Percentiles rank a stretch among this genome's conserved stretches.
Conservation (phyloP, 2,113 vertebrate genomes). For the Boleophthalmus pectinirostris region DNA sequence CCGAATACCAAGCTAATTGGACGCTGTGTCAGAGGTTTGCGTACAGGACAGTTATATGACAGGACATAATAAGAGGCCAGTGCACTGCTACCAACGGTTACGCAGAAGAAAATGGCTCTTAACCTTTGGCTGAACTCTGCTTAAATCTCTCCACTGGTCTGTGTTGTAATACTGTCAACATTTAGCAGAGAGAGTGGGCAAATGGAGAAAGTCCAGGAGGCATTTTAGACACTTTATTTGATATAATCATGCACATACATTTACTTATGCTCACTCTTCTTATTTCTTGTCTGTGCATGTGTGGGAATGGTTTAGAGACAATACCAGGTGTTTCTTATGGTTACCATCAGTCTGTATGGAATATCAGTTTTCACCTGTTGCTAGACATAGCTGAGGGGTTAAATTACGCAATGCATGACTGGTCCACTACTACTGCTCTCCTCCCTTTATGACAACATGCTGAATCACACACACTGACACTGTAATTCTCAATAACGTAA, state of each 20-base stretch:
- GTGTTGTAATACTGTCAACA: conserved; percentile 9
- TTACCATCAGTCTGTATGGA: conserved; percentile 52
- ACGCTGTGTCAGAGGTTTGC: background rate
- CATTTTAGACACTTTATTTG: background rate
- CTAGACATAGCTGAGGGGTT: conserved; percentile 45
- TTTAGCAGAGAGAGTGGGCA: background rate
- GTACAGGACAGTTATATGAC: background rate
- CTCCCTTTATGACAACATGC: conserved; percentile 9
- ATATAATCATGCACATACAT: background rate
- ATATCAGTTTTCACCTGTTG: conserved; percentile 72
- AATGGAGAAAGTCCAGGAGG: conserved; percentile 12
- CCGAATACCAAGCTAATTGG: background rate
- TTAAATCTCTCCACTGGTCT: background rate
- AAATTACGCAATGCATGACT: conserved; percentile 57
- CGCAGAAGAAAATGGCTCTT: background rate
- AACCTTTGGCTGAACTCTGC: conserved; percentile 22
- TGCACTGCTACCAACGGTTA: background rate
- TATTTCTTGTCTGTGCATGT: background rate
- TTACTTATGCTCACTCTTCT: background rate
- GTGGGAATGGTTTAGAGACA: conserved; percentile 4
- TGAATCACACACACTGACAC: conserved; percentile 39
- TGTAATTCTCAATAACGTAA: conserved; percentile 2
- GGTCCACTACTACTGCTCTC: conserved; percentile 20
- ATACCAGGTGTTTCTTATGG: conserved; percentile 56
- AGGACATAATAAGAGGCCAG: conserved; percentile 6